Base-by-base conservation (phyloP, 2,888 invertebrate species). In the Dryomyza anilis region DNA sequence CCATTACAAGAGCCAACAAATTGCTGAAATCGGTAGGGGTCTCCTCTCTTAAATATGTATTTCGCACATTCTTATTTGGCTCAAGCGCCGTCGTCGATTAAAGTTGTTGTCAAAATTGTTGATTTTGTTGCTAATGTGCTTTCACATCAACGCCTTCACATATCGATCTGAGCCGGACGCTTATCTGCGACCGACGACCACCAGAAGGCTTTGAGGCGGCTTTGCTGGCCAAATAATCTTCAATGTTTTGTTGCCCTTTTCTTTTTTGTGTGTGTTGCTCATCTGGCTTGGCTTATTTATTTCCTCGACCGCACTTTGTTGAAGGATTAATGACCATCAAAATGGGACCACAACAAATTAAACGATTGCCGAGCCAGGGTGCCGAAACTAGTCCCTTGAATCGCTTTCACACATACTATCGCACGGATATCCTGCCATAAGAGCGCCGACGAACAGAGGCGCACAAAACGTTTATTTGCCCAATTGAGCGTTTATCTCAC, bases 311-410 rank as follows among this genome's bases (percentile, higher is more conserved):
- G 61, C 39, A 61, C 43, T 58, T 21, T 27, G 48, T 73, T 74
- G 73, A 71, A 75, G 76, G 76, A 77, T 77, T 77, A 77, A 77
- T 77, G 77, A 75, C 75, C 73, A 75, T 72, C 75, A 73, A 72
- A 74, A 69, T 68, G 27, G 61, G 50, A 63, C 64, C 66, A 65
- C 69, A 74, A 73, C 72, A 74, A 61, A 52, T 61, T 61, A 61
- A 61, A 61, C 53, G 61, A 53, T 61, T 52, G 36, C 23, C 39
- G 56, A 14, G 14, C 0, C 19, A 2, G 16, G 19, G 43, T n/a
- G n/a, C n/a, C n/a, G n/a, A n/a, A n/a, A n/a, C n/a, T n/a, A n/a
- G n/a, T n/a, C n/a, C n/a, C n/a, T n/a, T n/a, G n/a, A n/a, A n/a
- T 43, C 43, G 16, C n/a, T n/a, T 43, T 43, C 19, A 16, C 43